phyloP scores from a whole-genome alignment of 2,888 invertebrate species.

The Chaetogeoica ovagalla region DNA sequence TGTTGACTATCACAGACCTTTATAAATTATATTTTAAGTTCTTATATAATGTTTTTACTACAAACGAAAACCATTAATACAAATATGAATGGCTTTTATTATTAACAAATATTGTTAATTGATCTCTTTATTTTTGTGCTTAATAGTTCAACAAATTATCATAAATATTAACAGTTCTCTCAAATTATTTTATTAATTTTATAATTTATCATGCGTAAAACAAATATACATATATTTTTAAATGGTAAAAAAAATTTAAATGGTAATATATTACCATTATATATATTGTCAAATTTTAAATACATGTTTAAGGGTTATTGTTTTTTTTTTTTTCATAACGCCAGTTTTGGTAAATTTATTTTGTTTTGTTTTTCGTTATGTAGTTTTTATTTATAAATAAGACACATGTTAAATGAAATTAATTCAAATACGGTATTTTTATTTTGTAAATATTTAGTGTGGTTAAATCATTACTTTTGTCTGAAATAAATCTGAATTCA shows the following conservation, averaged over 20 bases:
- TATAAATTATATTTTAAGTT: background rate
- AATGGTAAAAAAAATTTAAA: background rate
- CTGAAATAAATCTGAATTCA: slow-evolving; percentile 11
- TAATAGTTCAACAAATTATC: background rate
- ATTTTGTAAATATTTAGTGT: slow-evolving; percentile 7
- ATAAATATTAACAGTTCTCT: background rate
- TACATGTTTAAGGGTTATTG: slow-evolving; percentile 21
- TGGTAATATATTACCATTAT: no score
- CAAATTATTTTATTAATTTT: slow-evolving; percentile 9
- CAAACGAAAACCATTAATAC: background rate
- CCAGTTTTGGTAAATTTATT: slow-evolving; percentile 18
- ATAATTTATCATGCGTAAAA: slow-evolving; percentile 7
- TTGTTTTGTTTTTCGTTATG: slow-evolving; percentile 34
- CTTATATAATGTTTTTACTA: background rate
- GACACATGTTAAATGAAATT: slow-evolving; percentile 19
- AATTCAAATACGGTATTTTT: slow-evolving; percentile 9
- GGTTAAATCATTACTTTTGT: slow-evolving; percentile 5
- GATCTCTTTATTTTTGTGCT: background rate
- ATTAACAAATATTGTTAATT: background rate
- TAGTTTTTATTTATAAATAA: slow-evolving; percentile 28
- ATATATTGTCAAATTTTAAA: slow-evolving; percentile 18
- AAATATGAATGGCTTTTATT: background rate
- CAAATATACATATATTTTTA: slow-evolving; percentile 10
- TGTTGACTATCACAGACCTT: background rate
- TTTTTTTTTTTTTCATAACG: slow-evolving; percentile 16